Base-by-base conservation (phyloP, 2,888 invertebrate genomes). In the Adela reaumurella region DNA sequence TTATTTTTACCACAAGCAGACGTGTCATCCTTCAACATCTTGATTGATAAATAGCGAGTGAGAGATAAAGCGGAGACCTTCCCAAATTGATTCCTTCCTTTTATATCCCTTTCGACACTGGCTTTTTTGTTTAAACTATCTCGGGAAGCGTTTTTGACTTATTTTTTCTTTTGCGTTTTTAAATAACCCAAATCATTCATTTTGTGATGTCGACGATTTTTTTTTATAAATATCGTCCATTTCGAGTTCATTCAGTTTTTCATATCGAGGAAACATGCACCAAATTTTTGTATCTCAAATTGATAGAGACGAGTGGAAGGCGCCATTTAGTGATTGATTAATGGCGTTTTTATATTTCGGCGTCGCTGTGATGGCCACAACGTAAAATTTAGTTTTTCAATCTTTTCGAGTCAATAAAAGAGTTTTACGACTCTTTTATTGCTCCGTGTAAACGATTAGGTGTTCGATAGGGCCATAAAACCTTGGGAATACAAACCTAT, bases 1-100 rank as follows among this genome's bases (percentile, higher is more conserved):
- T 35, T 35, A 35, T 35, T 35, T 43, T 43, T 43, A 19, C 19
- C 17, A 6, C 19, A 19, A 19, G 17, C 42, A n/a, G n/a, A 19
- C 43, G 43, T 42, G 42, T 43, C 43, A 43, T 19, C 43, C 43
- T 17, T 43, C 43, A 17, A 35, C 11, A 16, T 43, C 45, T 20
- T 50, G 49, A 50, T 50, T 50, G 49, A 50, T 46, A 50, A 50
- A 50, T 46, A 50, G 43, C 46, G 45, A 46, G 43, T 35, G 46
- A 11, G 29, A 44, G 49, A 50, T 50, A 50, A 50, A 46, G 35
- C 8, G 11, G 10, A 35, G 41, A 45, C 20, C 17, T 11, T 46
- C n/a, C 17, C 46, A 46, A 46, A 28, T 46, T 17, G 28, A 46
- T 35, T 35, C 35, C 35, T 35, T 35, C 35, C 35, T 35, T 35